Conservation (phyloP, 1,140 invertebrate species). For the Plectrocnemia conspersa region DNA sequence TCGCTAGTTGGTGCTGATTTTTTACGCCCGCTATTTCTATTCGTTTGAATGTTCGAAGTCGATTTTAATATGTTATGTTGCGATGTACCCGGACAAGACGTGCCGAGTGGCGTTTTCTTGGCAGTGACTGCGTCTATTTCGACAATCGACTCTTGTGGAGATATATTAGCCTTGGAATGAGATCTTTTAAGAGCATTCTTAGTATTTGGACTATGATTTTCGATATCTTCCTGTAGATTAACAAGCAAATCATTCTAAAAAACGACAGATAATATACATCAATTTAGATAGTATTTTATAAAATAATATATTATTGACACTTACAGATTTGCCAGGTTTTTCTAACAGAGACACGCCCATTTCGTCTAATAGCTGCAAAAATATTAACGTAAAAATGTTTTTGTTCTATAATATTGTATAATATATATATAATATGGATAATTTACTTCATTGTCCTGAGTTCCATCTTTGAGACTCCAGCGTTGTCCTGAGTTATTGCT, state of each 20-base stretch:
- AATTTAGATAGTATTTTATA: not conserved
- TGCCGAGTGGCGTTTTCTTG: not conserved
- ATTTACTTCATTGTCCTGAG: conserved; percentile 17
- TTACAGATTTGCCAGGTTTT: conserved; percentile 11
- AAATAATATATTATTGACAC: conserved; percentile 2
- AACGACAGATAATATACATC: not conserved
- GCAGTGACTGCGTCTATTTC: not conserved
- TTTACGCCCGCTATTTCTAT: no score
- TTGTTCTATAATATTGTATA: conserved; percentile 3
- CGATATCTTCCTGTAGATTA: conserved; percentile 17
- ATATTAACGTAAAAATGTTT: no score
- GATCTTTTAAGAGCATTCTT: conserved; percentile 7
- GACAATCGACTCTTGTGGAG: no score
- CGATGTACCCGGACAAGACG: not conserved
- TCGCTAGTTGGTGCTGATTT: no score
- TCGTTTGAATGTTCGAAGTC: not conserved
- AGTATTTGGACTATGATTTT: conserved; percentile 28
- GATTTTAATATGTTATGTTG: not conserved
- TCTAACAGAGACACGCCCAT: conserved; percentile 26
- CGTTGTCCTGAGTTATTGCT: not conserved
- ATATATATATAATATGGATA: not conserved
- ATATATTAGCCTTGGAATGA: conserved; percentile 13
- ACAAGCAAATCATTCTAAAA: not conserved
- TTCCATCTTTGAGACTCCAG: conserved; percentile 21
- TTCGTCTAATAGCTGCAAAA: conserved; percentile 23